Evolutionary conservation across 2,888 invertebrate species (phyloP).

Genomic region (Panzeria rudis): DNA sequence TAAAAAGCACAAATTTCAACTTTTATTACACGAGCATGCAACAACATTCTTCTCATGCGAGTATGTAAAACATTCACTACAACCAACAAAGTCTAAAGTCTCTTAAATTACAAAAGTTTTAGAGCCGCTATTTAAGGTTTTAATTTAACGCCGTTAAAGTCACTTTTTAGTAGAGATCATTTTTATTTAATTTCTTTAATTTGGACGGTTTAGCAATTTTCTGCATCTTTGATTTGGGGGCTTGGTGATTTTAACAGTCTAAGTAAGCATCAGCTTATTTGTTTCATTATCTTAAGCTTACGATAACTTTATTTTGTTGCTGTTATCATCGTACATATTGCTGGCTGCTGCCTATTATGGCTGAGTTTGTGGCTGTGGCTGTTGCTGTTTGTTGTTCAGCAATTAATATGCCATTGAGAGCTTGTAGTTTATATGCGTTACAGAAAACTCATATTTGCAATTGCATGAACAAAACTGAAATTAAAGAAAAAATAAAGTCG

Average conservation of each 20-base stretch:
- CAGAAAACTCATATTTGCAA: conserved; percentile 60
- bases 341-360: conserved; percentile 21
- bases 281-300: conserved; percentile 58
- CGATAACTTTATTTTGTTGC: conserved; percentile 64
- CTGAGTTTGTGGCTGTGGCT: conserved; percentile 21
- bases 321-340: conserved; percentile 57
- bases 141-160: conserved; percentile 23
- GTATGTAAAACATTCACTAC: neutral
- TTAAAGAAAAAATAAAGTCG: conserved; percentile 43
- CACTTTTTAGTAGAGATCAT: neutral
- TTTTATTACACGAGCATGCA: conserved; percentile 68
- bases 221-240: neutral
- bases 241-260: neutral
- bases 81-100: neutral
- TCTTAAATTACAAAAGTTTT: neutral
- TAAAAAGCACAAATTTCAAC: conserved; percentile 70
- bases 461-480: conserved; percentile 49
- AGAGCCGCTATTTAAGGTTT: neutral
- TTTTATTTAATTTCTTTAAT: neutral
- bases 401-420: conserved; percentile 69
- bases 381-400: conserved; percentile 55
- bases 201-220: neutral
- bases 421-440: conserved; percentile 63
- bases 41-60: conserved; percentile 33
- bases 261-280: conserved; percentile 1